phyloP scores from a whole-genome alignment of 2,797 vertebrate species.

The Merluccius polli region DNA sequence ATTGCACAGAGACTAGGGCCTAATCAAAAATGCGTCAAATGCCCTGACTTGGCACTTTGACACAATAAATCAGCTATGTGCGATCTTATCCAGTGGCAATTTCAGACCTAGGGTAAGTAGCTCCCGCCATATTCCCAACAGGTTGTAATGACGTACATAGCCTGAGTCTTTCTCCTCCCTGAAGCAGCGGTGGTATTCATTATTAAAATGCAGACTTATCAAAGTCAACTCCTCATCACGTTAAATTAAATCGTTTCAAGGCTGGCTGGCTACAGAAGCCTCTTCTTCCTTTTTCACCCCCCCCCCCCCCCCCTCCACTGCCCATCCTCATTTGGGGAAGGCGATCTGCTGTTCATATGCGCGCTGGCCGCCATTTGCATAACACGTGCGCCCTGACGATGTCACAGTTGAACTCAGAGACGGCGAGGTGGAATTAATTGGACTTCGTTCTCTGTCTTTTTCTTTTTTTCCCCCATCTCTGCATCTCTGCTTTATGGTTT shows the following conservation, averaged over 20 bases:
- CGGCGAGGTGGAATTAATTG: slow-evolving; percentile 51
- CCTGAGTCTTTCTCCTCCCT: no score
- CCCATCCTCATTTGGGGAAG: slow-evolving; percentile 63
- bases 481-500: slow-evolving; percentile 38
- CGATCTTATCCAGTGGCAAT: no score
- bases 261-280: slow-evolving; percentile 62
- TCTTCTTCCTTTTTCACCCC: slow-evolving; percentile 48
- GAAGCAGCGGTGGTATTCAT: slow-evolving; percentile 34
- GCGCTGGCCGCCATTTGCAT: slow-evolving; percentile 65
- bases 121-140: background rate
- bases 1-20: slow-evolving; percentile 40
- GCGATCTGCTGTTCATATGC: slow-evolving; percentile 55
- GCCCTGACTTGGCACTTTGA: slow-evolving; percentile 28
- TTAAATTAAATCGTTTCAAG: slow-evolving; percentile 81
- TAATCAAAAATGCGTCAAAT: slow-evolving; percentile 60
- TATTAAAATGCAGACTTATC: slow-evolving; percentile 75
- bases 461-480: slow-evolving; percentile 5
- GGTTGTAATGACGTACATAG: no score
- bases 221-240: slow-evolving; percentile 73
- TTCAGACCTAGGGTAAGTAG: no score
- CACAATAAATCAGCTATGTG: no score
- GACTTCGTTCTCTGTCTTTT: slow-evolving; percentile 4
- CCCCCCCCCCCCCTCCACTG: slow-evolving; percentile 64
- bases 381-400: slow-evolving; percentile 53
- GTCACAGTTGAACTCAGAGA: slow-evolving; percentile 44